A percentile compares a stretch with the other conserved stretches of the same genome.
Conservation (phyloP, 2,888 invertebrate genomes). For the Cephus spinipes region DNA sequence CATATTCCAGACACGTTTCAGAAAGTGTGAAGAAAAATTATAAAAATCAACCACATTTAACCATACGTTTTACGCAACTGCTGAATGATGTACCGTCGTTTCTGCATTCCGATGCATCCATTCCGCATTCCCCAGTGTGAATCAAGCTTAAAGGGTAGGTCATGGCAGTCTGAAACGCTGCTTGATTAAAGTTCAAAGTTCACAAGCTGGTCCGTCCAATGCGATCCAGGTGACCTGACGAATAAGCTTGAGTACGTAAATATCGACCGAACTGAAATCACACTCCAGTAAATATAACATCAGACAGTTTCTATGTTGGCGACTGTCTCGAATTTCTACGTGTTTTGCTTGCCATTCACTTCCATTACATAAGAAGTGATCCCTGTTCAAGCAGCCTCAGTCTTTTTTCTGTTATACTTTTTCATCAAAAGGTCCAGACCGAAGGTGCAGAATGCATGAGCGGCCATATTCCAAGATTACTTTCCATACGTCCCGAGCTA, state of each 20-base stretch:
- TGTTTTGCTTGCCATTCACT: background rate
- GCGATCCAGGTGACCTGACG: no score
- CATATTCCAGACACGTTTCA: no score
- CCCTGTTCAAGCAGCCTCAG: no score
- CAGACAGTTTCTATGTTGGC: background rate
- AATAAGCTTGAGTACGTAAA: background rate
- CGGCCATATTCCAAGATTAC: conserved; percentile 53
- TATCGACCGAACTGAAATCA: background rate
- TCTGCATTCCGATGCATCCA: background rate
- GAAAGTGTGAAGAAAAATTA: no score
- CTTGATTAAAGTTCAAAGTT: background rate
- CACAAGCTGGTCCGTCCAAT: background rate
- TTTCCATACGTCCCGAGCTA: conserved; percentile 50
- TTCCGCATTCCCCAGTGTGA: background rate
- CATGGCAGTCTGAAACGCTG: background rate
- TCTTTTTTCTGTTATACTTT: background rate
- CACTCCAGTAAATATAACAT: background rate
- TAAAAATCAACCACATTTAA: no score
- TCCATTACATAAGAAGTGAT: background rate
- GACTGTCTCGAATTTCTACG: background rate
- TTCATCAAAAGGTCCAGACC: conserved; percentile 49
- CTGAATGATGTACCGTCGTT: no score
- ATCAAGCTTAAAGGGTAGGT: background rate
- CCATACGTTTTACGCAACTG: no score
- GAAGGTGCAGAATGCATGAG: conserved; percentile 55